Evolutionary conservation across 2,888 invertebrate species (phyloP), one percentile per base, ranked within the genome.

Genomic region (Myopa testacea): DNA sequence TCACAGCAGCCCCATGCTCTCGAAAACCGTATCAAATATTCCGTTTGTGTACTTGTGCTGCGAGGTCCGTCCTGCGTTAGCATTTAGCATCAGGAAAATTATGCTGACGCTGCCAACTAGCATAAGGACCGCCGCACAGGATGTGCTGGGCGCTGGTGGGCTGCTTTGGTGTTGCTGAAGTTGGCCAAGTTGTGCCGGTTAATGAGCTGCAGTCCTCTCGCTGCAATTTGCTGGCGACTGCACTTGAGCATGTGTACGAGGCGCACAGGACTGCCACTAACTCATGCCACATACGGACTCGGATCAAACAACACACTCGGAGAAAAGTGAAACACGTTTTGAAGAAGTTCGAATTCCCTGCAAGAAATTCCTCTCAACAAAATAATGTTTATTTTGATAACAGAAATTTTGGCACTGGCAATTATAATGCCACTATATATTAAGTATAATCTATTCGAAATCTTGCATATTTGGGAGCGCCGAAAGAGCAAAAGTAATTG

Each of bases 31-130:
- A 68, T 68, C 75, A 75, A 75, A 75, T 75, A 67, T 75, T 68
- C 69, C 40, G 69, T 83, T 84, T 83, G 84, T 84, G 82, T 84
- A 81, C 81, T 82, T 80, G 82, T 79, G n/a, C 26, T 34, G 14
- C 50, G 45, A 38, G 16, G 68, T 45, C 58, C 69, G 12, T 63
- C 55, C 63, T 58, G 81, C 84, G 79, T 84, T 87, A 86, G 87
- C 86, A 86, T 86, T 86, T 84, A 85, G 84, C 86, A 85, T 87
- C 86, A 86, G 87, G 86, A 87, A 75, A 86, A 87, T 87, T 84
- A 87, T 87, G 87, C 86, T 87, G 87, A 87, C 86, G 86, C 81
- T 85, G 87, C 86, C 85, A 87, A 85, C 84, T 82, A 81, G 70
- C 79, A 82, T 73, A 71, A 79, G 78, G 79, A 78, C 63, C 52